Evolutionary conservation across 2,888 invertebrate genomes (phyloP).

Genomic region (Ectemnius cavifrons): DNA sequence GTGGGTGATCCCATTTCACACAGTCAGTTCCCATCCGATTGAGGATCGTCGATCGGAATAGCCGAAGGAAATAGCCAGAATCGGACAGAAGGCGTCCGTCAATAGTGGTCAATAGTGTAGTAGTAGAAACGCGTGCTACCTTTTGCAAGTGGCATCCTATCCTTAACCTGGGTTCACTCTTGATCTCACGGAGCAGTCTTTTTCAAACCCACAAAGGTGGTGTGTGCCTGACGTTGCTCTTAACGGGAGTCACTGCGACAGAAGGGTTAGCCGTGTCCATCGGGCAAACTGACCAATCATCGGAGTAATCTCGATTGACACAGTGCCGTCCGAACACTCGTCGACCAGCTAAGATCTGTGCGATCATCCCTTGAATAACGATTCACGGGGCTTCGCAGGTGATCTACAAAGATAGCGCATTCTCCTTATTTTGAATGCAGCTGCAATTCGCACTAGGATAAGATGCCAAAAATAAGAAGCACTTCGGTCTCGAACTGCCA

Average conservation of each 20-base stretch:
- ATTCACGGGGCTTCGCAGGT: background rate
- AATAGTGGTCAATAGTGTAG: constrained; percentile 27
- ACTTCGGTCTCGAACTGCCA: constrained; percentile 79
- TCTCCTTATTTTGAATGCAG: constrained; percentile 52
- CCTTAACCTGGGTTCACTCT: constrained; percentile 58
- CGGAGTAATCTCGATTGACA: constrained; percentile 1
- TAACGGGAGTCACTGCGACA: background rate
- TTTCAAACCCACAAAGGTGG: constrained; percentile 17
- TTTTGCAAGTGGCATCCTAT: constrained; percentile 36
- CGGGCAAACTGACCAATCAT: background rate
- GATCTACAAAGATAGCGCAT: constrained; percentile 7
- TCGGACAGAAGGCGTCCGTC: constrained; percentile 20
- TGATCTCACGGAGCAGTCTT: constrained; percentile 41
- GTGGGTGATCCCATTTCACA: constrained; percentile 20
- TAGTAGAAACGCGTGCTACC: constrained; percentile 43
- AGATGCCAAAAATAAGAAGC: constrained; percentile 72
- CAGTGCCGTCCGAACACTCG: background rate
- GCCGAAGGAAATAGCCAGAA: background rate
- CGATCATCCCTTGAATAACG: background rate
- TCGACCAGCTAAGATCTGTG: background rate
- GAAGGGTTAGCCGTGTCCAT: background rate
- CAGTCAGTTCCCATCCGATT: background rate
- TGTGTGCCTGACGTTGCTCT: background rate
- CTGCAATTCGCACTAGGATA: constrained; percentile 44
- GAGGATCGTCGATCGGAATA: constrained; percentile 16